Base-by-base conservation (phyloP, 2,797 vertebrate genomes). In the Tamandua tetradactyla region DNA sequence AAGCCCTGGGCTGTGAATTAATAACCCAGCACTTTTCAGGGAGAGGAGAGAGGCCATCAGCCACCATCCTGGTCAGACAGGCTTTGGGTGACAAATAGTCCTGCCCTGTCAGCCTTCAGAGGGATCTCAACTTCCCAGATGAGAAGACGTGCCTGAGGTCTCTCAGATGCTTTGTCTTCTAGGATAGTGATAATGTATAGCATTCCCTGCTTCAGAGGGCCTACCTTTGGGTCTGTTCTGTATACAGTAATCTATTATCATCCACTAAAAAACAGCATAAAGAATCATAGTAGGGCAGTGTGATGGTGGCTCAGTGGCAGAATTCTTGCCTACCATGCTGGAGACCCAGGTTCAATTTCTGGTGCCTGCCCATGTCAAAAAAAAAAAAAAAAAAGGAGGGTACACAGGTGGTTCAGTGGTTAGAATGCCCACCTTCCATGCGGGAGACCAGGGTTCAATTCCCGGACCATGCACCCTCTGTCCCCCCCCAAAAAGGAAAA, bases 1-100 rank as follows among this genome's bases (percentile, higher is more conserved):
- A 90, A 91, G 78, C 40, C 40, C 64, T 40, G 71, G 86, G 80
- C 78, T 72, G 91, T 61, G 96, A 95, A 95, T 95, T 93, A 95
- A 97, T 80, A 94, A 62, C 81, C 74, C 61, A 90, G 91, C 20
- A 47, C 10, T 95, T 89, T 89, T 59, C n/a, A 47, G 90, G 66
- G 22, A 68, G 10, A 76, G 23, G 1, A 76, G 7, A 57, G 52
- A 79, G 20, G 86, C 81, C 80, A 4, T 23, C 59, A 79, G 40
- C 71, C 84, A 52, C 89, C 69, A 23, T 35, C 62, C 11, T 6
- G 25, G 37, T 40, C 18, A 17, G 81, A 57, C 2, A 69, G 42
- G 62, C 37, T 88, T 79, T 80, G 37, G 72, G 64, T 79, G 83
- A 89, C 62, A 80, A 78, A 40, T 35, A 84, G 69, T 74, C 22